phyloP scores from a whole-genome alignment of 1,140 invertebrate species.

The Musca vetustissima region DNA sequence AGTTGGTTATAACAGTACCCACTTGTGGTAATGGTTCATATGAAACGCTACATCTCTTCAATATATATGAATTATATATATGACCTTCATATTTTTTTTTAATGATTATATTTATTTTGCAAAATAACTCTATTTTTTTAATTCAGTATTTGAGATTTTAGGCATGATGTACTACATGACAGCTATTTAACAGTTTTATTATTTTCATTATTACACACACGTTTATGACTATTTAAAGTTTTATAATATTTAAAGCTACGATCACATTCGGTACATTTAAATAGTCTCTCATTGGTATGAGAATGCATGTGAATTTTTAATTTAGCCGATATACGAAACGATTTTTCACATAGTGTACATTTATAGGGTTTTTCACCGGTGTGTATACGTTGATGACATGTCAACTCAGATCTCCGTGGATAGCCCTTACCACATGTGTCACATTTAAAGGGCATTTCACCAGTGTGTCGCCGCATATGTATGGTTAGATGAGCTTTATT shows the following conservation, averaged over 20 bases:
- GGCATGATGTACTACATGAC: no score
- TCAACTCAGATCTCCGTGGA: slow-evolving; percentile 59
- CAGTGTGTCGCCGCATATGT: slow-evolving; percentile 60
- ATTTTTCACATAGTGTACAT: slow-evolving; percentile 72
- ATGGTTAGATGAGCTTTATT: slow-evolving; percentile 58
- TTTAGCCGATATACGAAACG: slow-evolving; percentile 74
- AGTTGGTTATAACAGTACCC: no score
- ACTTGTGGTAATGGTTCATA: no score
- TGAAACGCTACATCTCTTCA: no score
- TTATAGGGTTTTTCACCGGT: slow-evolving; percentile 70
- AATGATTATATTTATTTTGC: no score
- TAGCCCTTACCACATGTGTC: slow-evolving; percentile 52
- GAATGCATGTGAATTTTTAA: slow-evolving; percentile 68
- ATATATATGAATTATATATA: no score
- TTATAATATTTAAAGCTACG: slow-evolving; percentile 72
- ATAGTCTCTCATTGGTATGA: slow-evolving; percentile 74
- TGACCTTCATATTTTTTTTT: no score
- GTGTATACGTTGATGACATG: slow-evolving; percentile 64
- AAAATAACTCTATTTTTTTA: no score
- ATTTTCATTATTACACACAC: no score
- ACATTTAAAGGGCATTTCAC: slow-evolving; percentile 61
- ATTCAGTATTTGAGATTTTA: no score
- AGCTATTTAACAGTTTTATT: no score
- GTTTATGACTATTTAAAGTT: slow-evolving; percentile 66
- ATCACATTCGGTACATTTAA: slow-evolving; percentile 81